phyloP scores from a whole-genome alignment of 2,888 invertebrate genomes.

The Caenorhabditis auriculariae region DNA sequence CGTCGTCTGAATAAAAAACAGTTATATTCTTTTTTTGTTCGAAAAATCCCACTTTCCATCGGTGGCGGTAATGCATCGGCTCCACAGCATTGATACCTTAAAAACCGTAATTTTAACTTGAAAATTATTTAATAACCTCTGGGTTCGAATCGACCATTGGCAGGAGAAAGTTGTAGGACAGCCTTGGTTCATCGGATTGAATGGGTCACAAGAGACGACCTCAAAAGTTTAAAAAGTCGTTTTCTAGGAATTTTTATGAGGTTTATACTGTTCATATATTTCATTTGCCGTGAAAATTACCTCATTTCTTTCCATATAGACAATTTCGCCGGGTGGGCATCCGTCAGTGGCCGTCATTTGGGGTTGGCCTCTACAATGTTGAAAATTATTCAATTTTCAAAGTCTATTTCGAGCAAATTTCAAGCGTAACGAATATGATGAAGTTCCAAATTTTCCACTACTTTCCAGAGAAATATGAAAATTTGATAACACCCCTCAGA shows the following conservation, averaged over 20 bases:
- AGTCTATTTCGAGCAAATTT: no score
- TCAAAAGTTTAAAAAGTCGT: background rate
- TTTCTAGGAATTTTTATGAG: no score
- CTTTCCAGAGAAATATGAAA: no score
- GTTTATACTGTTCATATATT: background rate
- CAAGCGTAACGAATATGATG: background rate
- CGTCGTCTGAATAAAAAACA: slow-evolving; percentile 37
- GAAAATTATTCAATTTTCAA: no score
- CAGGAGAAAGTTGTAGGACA: slow-evolving; percentile 46
- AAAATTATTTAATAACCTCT: no score
- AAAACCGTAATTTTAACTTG: no score
- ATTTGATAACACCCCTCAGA: no score
- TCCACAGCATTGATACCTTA: slow-evolving; percentile 53
- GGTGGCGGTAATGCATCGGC: slow-evolving; percentile 40
- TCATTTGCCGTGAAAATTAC: background rate
- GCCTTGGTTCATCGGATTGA: slow-evolving; percentile 43
- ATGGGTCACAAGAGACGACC: slow-evolving; percentile 45
- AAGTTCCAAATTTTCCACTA: no score
- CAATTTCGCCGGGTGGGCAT: slow-evolving; percentile 48
- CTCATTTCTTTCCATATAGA: slow-evolving; percentile 50
- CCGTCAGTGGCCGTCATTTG: slow-evolving; percentile 38
- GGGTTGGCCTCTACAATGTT: slow-evolving; percentile 20
- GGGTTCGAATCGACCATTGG: slow-evolving; percentile 49
- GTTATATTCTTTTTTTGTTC: no score
- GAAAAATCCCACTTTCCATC: slow-evolving; percentile 33